Evolutionary conservation across 2,797 vertebrate species (phyloP).

Genomic region (Acomys russatus): DNA sequence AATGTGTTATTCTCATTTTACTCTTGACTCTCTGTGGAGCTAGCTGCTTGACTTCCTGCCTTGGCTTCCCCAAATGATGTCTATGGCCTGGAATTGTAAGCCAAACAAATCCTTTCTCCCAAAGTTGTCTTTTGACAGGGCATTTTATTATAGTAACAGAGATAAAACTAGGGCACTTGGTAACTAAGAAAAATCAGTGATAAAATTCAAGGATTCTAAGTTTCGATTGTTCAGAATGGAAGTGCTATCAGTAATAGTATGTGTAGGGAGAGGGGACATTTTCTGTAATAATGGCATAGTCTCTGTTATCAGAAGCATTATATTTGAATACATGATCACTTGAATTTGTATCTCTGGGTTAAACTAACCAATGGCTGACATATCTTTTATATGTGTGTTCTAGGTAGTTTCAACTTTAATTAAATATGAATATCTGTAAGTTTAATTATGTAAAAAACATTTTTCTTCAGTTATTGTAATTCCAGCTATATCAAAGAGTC

Average conservation of each 20-base stretch:
- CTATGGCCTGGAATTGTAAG: background rate
- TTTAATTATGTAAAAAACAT: background rate
- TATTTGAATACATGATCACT: background rate
- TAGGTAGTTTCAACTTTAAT: background rate
- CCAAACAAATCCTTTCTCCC: background rate
- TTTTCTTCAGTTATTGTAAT: background rate
- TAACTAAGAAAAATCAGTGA: background rate
- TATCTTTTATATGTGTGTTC: background rate
- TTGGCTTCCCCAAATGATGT: background rate
- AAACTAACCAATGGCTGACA: background rate
- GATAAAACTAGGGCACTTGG: background rate
- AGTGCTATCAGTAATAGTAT: background rate
- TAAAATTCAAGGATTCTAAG: background rate
- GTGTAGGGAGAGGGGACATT: background rate
- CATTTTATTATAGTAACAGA: background rate
- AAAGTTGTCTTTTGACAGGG: background rate
- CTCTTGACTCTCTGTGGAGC: background rate
- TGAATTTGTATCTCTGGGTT: background rate
- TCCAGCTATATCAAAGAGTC: background rate
- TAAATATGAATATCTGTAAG: constrained; percentile 10
- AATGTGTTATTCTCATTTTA: background rate
- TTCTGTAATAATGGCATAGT: too few relatives aligned
- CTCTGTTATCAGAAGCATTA: background rate
- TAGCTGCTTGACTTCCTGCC: background rate
- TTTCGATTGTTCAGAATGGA: background rate